Evolutionary conservation across 37 sponge, comb jelly and placozoan species (phyloP).

Genomic region (Hormiphora californensis): DNA sequence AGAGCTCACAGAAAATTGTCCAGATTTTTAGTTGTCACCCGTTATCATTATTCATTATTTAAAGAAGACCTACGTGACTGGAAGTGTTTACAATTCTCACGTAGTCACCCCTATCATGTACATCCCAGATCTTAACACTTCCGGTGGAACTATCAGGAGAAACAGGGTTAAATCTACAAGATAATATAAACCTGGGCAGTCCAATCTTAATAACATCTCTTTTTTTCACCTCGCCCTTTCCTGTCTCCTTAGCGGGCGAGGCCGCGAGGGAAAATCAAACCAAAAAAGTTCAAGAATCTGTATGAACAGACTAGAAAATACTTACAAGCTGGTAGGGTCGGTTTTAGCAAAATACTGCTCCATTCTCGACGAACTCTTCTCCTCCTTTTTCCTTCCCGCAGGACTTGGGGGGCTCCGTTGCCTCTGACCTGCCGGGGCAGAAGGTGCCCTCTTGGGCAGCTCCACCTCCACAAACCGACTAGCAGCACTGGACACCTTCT

Average conservation of each 20-base stretch:
- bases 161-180: too few relatives aligned
- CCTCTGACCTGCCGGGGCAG: neutral
- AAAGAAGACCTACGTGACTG: conserved; percentile 18
- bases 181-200: too few relatives aligned
- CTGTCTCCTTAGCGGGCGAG: too few relatives aligned
- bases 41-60: too few relatives aligned
- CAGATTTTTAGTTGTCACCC: too few relatives aligned
- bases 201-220: too few relatives aligned
- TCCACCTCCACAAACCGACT: neutral
- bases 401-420: neutral
- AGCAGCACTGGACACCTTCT: conserved; percentile 17
- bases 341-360: neutral
- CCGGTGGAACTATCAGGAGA: conserved; percentile 42
- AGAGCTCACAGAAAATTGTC: too few relatives aligned
- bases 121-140: conserved; percentile 49
- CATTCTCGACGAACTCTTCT: neutral
- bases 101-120: conserved; percentile 53
- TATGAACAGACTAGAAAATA: neutral
- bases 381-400: neutral
- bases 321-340: conserved; percentile 39
- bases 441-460: neutral
- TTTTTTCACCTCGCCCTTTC: too few relatives aligned
- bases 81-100: conserved; percentile 49
- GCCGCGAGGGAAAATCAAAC: too few relatives aligned
- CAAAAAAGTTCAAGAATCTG: too few relatives aligned